phyloP scores from a whole-genome alignment of 2,113 vertebrate species.

The Pterocles burchelli region DNA sequence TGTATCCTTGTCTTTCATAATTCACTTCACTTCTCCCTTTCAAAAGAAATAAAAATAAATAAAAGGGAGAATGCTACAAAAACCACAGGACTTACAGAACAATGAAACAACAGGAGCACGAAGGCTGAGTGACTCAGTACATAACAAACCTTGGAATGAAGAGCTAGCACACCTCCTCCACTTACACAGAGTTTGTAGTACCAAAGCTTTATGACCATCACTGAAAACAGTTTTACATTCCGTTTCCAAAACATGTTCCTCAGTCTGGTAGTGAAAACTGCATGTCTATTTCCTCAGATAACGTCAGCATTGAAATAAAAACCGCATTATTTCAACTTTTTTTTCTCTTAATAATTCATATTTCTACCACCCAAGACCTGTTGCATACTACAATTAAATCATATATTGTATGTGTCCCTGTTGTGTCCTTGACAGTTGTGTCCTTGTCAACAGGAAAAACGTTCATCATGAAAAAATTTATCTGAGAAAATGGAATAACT shows the following conservation, averaged over 20 bases:
- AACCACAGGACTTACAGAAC: not conserved
- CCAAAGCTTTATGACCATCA: not conserved
- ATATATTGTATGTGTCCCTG: too few species aligned
- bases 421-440: not conserved
- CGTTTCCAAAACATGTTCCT: not conserved
- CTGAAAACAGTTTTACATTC: not conserved
- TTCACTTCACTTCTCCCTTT: not conserved
- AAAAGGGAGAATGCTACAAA: not conserved
- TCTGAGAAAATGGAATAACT: not conserved
- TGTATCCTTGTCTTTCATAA: not conserved
- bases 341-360: not conserved
- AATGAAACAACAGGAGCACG: not conserved
- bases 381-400: not conserved
- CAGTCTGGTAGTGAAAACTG: not conserved
- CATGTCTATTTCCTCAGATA: not conserved
- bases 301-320: not conserved
- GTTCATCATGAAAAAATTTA: not conserved
- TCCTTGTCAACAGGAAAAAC: not conserved
- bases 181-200: not conserved
- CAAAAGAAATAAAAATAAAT: not conserved
- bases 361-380: not conserved
- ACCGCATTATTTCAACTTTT: not conserved
- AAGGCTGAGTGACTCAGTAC: not conserved
- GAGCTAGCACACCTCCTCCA: not conserved
- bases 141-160: not conserved